Percentiles rank a stretch among this genome's conserved stretches.
These are phyloP conservation scores for Oryctes rhinoceros DNA, from an alignment of 1,140 invertebrate species.

Conservation along the genomic window DNA sequence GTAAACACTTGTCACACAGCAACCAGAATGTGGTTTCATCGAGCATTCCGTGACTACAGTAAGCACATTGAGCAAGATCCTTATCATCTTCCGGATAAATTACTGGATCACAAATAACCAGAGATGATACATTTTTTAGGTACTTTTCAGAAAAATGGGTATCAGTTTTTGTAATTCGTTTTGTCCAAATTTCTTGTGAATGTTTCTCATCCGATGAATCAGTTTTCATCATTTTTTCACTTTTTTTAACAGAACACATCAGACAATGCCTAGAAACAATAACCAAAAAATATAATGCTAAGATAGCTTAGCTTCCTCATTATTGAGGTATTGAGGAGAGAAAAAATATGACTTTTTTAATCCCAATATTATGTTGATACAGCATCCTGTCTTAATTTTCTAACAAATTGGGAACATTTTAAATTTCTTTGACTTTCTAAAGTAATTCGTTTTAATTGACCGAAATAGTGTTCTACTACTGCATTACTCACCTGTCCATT, in stretches of 20 bases:
- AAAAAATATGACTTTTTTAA: too few species aligned
- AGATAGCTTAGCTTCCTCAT: too few species aligned
- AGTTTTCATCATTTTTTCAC: slow-evolving; percentile 28
- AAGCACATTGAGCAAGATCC: slow-evolving; percentile 26
- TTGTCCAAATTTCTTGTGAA: slow-evolving; percentile 21
- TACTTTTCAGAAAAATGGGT: slow-evolving; percentile 37
- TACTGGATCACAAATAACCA: not conserved
- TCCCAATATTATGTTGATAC: not conserved
- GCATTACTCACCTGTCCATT: not conserved
- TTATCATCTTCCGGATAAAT: too few species aligned
- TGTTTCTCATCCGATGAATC: slow-evolving; percentile 24
- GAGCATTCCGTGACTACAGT: slow-evolving; percentile 38
- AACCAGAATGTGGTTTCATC: slow-evolving; percentile 32
- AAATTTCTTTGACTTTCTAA: too few species aligned
- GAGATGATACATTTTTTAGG: not conserved
- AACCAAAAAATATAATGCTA: too few species aligned
- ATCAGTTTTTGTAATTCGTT: slow-evolving; percentile 2
- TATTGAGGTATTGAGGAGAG: too few species aligned
- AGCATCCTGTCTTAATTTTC: not conserved
- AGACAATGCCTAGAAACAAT: too few species aligned
- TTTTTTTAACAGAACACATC: not conserved
- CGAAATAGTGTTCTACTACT: not conserved
- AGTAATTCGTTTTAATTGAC: too few species aligned
- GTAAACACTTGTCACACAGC: slow-evolving; percentile 31
- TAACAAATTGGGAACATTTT: too few species aligned